Base-by-base conservation (phyloP, 2,113 vertebrate genomes). In the Aldabrachelys gigantea region DNA sequence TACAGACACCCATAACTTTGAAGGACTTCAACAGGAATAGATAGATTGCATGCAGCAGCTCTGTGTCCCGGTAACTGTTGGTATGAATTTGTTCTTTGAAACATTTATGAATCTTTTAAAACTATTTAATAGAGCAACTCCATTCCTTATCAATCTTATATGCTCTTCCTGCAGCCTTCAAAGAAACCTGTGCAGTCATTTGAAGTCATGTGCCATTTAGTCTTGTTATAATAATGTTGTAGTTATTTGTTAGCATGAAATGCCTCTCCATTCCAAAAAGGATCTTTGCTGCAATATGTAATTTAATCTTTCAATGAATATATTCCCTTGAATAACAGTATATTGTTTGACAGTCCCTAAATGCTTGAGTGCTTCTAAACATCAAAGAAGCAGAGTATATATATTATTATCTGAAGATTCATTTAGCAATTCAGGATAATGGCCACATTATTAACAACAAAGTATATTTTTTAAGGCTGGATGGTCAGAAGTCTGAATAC, bases 241-340 rank as follows among this genome's bases (percentile, higher is more conserved):
- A 88, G 85, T 93, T 96, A 89, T 97, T 95, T 96, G 94, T 91
- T 96, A 93, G 87, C 83, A 87, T 90, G 81, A 96, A 96, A 93
- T 96, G 87, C 88, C 56, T 92, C 92, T 96, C 57, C 88, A 75
- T 54, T 93, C 89, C 72, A 89, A 86, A 0, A 24, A 80, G 75
- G 89, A 92, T 38, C 81, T 94, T 93, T 83, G 41, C 59, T 93
- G 89, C 69, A 86, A 83, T 75, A 88, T 90, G 92, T 95, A 94
- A 97, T 97, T 97, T 94, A 92, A 97, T 96, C 85, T 97, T 93
- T 89, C 94, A 95, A 89, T 95, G 94, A 94, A 92, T 92, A 88
- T n/a, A 54, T 85, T 95, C 87, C 31, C 56, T 93, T 95, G 93
- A 96, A 96, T 82, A 19, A 62, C 78, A 94, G 57, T 84, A 62